A percentile compares a stretch with the other conserved stretches of the same genome.
Evolutionary conservation across 2,113 vertebrate genomes (phyloP).

Genomic region (Petaurus breviceps): DNA sequence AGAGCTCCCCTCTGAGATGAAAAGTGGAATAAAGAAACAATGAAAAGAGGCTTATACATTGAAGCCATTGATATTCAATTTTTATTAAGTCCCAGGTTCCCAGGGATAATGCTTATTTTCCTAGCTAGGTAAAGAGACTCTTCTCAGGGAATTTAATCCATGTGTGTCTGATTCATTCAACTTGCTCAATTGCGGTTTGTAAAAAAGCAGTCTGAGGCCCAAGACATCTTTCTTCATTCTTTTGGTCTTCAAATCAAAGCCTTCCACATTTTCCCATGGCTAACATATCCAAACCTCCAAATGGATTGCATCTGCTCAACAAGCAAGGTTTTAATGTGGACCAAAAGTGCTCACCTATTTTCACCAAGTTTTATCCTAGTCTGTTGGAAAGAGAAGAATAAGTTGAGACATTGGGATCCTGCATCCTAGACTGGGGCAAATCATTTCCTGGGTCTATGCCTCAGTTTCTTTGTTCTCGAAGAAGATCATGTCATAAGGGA

Average conservation of each 20-base stretch:
- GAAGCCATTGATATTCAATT: background rate
- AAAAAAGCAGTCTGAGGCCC: background rate
- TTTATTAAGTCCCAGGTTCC: background rate
- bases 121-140: background rate
- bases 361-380: background rate
- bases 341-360: background rate
- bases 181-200: background rate
- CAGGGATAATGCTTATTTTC: background rate
- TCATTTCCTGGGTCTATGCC: background rate
- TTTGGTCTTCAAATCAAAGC: background rate
- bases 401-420: background rate
- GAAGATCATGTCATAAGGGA: too few relatives aligned
- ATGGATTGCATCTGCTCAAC: background rate
- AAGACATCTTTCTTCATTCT: background rate
- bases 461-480: background rate
- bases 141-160: background rate
- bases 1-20: background rate
- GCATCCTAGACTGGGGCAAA: background rate
- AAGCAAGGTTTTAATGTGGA: background rate
- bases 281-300: background rate
- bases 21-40: background rate
- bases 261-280: background rate
- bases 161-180: background rate
- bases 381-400: background rate
- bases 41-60: background rate